Evolutionary conservation across 2,888 invertebrate species (phyloP).

Genomic region (Tipula lateralis): DNA sequence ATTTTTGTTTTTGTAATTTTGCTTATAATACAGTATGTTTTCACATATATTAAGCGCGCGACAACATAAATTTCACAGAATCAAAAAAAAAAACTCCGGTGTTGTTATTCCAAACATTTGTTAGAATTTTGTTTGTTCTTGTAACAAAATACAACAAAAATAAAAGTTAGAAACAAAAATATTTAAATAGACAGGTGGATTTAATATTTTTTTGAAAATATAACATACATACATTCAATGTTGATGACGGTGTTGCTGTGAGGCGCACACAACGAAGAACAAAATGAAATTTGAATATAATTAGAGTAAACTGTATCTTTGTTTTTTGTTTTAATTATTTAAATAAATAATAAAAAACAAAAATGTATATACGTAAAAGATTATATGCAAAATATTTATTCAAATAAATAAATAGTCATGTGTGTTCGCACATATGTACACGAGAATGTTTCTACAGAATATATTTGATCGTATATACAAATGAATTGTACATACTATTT

Average conservation of each 20-base stretch:
- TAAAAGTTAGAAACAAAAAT: not conserved
- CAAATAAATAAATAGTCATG: not conserved
- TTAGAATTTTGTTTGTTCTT: constrained; percentile 19
- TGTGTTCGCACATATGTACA: not conserved
- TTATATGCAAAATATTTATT: not conserved
- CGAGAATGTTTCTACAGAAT: not conserved
- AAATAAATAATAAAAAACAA: not conserved
- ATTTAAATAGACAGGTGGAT: constrained; percentile 24
- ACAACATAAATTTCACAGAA: constrained; percentile 13
- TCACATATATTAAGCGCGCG: not conserved
- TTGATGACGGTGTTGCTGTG: not conserved
- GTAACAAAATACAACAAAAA: not conserved
- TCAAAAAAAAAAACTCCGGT: not conserved
- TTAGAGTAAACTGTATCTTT: not conserved
- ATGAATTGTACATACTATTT: too few species aligned
- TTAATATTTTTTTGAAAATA: constrained; percentile 19
- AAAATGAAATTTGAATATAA: not conserved
- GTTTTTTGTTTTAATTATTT: not conserved
- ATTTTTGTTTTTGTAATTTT: not conserved
- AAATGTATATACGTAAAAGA: not conserved
- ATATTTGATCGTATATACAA: too few species aligned
- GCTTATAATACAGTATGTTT: not conserved
- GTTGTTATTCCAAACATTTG: constrained; percentile 13
- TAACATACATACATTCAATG: not conserved
- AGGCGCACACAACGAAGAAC: not conserved